Percentiles rank a stretch among this genome's conserved stretches.
Conservation (phyloP, 1,140 invertebrate genomes). For the Lamellibrachia luymesi region DNA sequence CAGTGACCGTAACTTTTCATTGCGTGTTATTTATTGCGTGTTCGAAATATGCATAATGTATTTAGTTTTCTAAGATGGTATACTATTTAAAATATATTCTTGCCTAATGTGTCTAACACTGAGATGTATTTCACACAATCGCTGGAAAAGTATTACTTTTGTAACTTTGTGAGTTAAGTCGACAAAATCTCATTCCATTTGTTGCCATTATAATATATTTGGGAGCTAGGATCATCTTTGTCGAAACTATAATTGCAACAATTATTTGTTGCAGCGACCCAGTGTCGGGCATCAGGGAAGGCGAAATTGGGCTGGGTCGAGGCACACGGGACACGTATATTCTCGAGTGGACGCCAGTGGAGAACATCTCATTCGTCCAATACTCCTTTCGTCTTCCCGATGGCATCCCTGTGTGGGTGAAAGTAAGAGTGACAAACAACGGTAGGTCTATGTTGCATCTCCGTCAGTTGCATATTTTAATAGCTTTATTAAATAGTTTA, state of each 20-base stretch:
- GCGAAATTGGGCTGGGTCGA: neutral
- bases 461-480: neutral
- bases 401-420: conserved; percentile 10
- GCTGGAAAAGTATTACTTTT: too few species aligned
- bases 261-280: neutral
- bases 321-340: neutral
- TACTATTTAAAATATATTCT: neutral
- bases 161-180: too few species aligned
- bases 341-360: neutral
- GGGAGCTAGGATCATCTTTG: too few species aligned
- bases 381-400: neutral
- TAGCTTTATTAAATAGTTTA: too few species aligned
- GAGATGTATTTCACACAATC: neutral
- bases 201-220: neutral
- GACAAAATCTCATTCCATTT: neutral
- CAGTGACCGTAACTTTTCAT: too few species aligned
- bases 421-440: neutral
- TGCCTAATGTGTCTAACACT: neutral
- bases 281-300: neutral
- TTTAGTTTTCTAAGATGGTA: too few species aligned
- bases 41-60: too few species aligned
- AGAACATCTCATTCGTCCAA: neutral
- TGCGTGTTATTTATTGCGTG: too few species aligned
- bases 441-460: neutral
- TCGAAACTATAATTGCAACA: neutral